Conservation (phyloP, 2,797 vertebrate genomes). For the Arctocebus calabarensis region DNA sequence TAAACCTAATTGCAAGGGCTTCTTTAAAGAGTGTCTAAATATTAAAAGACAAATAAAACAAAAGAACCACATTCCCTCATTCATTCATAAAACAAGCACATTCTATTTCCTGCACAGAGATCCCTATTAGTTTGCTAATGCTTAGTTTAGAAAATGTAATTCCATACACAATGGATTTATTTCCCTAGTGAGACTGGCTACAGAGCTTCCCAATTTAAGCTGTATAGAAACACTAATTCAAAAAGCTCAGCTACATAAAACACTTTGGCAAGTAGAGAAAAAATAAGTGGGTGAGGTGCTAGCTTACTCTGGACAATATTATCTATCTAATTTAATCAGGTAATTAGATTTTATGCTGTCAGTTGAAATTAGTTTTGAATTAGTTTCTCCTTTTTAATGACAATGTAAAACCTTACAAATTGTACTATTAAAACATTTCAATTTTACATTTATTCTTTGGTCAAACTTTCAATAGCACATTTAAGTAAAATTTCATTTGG, state of each 20-base stretch:
- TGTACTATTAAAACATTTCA: slow-evolving; percentile 28
- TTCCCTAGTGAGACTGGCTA: slow-evolving; percentile 86
- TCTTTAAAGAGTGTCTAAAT: slow-evolving; percentile 75
- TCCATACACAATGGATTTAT: slow-evolving; percentile 86
- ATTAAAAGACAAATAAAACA: slow-evolving; percentile 16
- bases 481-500: neutral
- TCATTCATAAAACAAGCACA: slow-evolving; percentile 73
- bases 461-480: neutral
- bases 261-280: neutral
- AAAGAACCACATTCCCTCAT: neutral
- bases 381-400: slow-evolving; percentile 28
- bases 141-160: slow-evolving; percentile 85
- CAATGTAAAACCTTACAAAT: neutral
- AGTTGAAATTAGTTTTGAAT: slow-evolving; percentile 57
- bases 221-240: slow-evolving; percentile 1
- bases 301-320: neutral
- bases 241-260: neutral
- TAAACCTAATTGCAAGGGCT: slow-evolving; percentile 59
- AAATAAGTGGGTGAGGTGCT: neutral
- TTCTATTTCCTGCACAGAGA: slow-evolving; percentile 80
- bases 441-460: neutral
- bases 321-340: slow-evolving; percentile 26
- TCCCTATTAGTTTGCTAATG: slow-evolving; percentile 86
- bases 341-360: slow-evolving; percentile 14
- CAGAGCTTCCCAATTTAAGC: slow-evolving; percentile 82